These are phyloP conservation scores for Dynastes grantii DNA, from an alignment of 2,888 invertebrate species.

Conservation along the genomic window DNA sequence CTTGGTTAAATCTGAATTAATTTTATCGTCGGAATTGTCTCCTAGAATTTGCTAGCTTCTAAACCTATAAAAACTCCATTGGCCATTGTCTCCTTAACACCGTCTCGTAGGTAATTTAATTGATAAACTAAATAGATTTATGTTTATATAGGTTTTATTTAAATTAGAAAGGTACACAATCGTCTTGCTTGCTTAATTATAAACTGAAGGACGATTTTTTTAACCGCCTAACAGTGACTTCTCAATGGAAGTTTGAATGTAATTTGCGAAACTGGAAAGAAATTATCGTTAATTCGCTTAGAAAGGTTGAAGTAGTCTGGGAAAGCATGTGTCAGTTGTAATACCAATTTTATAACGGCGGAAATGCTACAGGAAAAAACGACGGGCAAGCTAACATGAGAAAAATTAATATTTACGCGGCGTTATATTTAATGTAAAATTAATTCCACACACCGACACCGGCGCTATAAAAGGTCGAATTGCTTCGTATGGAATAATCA, in stretches of 20 bases:
- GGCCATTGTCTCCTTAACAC: no score
- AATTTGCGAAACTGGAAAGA: no score
- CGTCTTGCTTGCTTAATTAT: neutral
- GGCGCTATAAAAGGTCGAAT: neutral
- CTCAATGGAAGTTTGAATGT: no score
- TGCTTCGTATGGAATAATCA: neutral
- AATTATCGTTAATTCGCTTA: no score
- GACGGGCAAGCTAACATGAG: neutral
- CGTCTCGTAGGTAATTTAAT: neutral
- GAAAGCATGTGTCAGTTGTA: no score
- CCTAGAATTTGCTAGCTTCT: no score
- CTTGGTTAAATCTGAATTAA: no score
- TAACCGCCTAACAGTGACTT: no score
- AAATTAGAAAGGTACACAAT: neutral
- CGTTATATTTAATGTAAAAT: slow-evolving; percentile 1
- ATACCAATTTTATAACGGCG: no score
- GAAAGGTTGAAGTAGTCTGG: no score
- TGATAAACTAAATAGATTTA: neutral
- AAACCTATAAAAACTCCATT: no score
- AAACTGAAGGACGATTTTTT: neutral
- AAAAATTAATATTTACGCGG: slow-evolving; percentile 1
- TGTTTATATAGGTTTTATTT: slow-evolving; percentile 5
- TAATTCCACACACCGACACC: neutral
- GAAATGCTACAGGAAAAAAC: neutral
- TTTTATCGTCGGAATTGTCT: no score